phyloP scores from a whole-genome alignment of 2,888 invertebrate species.

The Archips crataeganus region DNA sequence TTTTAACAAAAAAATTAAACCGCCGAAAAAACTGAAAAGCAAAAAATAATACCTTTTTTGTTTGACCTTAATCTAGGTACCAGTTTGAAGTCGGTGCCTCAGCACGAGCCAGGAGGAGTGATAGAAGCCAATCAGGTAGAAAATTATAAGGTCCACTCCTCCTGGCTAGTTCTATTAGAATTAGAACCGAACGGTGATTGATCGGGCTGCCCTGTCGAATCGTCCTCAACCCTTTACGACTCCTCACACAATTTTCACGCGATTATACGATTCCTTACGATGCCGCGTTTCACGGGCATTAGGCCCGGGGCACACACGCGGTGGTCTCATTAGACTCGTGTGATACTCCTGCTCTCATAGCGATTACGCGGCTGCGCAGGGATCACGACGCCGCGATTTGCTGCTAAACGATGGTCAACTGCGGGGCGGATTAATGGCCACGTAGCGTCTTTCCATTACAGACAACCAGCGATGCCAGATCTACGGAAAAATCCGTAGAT shows the following conservation, averaged over 20 bases:
- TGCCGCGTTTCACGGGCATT: conserved; percentile 71
- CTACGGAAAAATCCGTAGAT: too few relatives aligned
- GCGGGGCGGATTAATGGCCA: conserved; percentile 48
- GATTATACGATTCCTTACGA: conserved; percentile 47
- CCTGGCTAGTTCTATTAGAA: too few relatives aligned
- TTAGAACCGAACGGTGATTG: too few relatives aligned
- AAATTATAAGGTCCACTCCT: too few relatives aligned
- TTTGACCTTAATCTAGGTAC: too few relatives aligned
- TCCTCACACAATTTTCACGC: neutral
- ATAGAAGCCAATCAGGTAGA: too few relatives aligned
- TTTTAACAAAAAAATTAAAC: too few relatives aligned
- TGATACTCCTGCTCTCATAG: conserved; percentile 55
- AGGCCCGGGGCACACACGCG: conserved; percentile 58
- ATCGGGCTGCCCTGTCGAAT: neutral
- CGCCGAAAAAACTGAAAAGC: too few relatives aligned
- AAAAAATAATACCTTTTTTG: too few relatives aligned
- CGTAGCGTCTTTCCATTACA: neutral
- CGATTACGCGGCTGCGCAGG: conserved; percentile 63
- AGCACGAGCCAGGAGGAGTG: too few relatives aligned
- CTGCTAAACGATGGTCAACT: conserved; percentile 62
- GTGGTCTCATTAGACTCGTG: conserved; percentile 77
- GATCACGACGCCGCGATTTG: conserved; percentile 52
- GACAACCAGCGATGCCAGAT: too few relatives aligned
- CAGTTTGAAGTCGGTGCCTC: too few relatives aligned
- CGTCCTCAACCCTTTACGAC: neutral